Evolutionary conservation across 2,888 invertebrate genomes (phyloP), one percentile per base, ranked within the genome.

Genomic region (Gasteruption jaculator): DNA sequence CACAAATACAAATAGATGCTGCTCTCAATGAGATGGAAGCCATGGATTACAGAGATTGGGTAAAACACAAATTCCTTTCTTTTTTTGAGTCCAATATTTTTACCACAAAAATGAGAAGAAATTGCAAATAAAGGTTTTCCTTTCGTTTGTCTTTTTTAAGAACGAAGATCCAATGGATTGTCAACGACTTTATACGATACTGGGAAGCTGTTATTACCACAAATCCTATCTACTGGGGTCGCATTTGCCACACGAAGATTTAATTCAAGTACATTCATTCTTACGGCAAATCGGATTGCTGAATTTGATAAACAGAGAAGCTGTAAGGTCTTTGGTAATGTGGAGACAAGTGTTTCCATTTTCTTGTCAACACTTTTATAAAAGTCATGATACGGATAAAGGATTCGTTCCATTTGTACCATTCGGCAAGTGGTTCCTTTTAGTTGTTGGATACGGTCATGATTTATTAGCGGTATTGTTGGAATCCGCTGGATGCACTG

Each of bases 41-140:
- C 10, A 89, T 89, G 72, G 92, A 93, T 74, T 91, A 91, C 69
- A 79, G 87, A 56, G 90, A 90, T 73, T 87, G 88, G 87, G 86
- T 85, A 68, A n/a, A 65, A 73, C 53, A 5, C 27, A 3, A 5
- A 37, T 41, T 33, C 8, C 33, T 32, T 30, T 42, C 32, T 38
- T 15, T 31, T 7, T 41, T 5, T 35, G 8, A 33, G 16, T 22
- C 3, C 10, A 19, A 19, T 8, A 5, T 19, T 30, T 16, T 15
- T 24, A 20, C 8, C 5, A n/a, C n/a, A 38, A 27, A 19, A 26
- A 11, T 38, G 1, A 12, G 22, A 16, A 18, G n/a, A n/a, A 22
- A 38, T 14, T 27, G 32, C 29, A 16, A 39, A 11, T 34, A 12
- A 33, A 16, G 30, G 22, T 36, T 22, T 41, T 15, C 16, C 36